These are phyloP conservation scores for Valencia hispanica DNA, from an alignment of 2,797 vertebrate species.

Conservation along the genomic window DNA sequence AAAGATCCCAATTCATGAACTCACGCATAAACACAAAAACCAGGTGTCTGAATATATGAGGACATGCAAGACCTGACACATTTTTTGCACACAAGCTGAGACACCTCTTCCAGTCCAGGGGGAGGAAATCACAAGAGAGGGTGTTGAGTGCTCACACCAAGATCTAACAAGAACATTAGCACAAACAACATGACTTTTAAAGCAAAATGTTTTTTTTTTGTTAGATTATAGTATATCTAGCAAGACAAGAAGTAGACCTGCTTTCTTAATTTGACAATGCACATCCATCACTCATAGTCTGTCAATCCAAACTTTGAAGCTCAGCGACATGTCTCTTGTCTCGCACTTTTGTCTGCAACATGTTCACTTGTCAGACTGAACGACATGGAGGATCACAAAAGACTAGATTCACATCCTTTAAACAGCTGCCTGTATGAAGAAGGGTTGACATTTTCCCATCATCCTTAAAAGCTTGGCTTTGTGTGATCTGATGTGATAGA, in stretches of 20 bases:
- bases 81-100: slow-evolving; percentile 46
- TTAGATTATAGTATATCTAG: not conserved
- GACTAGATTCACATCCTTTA: slow-evolving; percentile 57
- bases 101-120: slow-evolving; percentile 56
- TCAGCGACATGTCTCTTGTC: slow-evolving; percentile 64
- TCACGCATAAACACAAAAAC: slow-evolving; percentile 38
- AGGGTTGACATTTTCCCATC: slow-evolving; percentile 65
- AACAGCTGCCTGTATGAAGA: slow-evolving; percentile 63
- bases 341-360: slow-evolving; percentile 56
- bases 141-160: slow-evolving; percentile 70
- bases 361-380: slow-evolving; percentile 62
- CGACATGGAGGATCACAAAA: slow-evolving; percentile 52
- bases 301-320: slow-evolving; percentile 48
- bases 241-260: slow-evolving; percentile 30
- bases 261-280: slow-evolving; percentile 22
- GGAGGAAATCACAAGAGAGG: slow-evolving; percentile 61
- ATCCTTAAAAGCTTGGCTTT: slow-evolving; percentile 43
- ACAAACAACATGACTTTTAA: slow-evolving; percentile 46
- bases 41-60: slow-evolving; percentile 74
- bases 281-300: slow-evolving; percentile 48
- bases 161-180: slow-evolving; percentile 67
- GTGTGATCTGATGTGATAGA: slow-evolving; percentile 55
- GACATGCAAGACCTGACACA: slow-evolving; percentile 61
- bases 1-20: slow-evolving; percentile 36
- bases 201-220: slow-evolving; percentile 9